phyloP scores from a whole-genome alignment of 2,888 invertebrate genomes.

The Microplitis manilae region DNA sequence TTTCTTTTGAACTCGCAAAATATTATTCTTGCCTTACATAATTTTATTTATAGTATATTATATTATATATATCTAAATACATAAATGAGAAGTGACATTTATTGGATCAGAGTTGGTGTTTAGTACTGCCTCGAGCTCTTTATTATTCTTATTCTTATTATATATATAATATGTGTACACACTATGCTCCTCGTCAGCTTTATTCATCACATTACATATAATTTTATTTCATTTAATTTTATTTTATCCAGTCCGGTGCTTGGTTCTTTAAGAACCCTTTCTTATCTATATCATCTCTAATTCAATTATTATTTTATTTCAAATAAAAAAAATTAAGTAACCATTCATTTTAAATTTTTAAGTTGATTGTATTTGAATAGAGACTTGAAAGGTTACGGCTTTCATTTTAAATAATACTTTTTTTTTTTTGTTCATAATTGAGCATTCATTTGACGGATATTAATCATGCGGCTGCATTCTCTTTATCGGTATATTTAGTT shows the following conservation, averaged over 20 bases:
- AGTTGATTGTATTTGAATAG: too few relatives aligned
- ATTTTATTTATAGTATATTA: background rate
- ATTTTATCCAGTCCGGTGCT: slow-evolving; percentile 16
- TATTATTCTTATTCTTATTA: background rate
- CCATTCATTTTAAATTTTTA: too few relatives aligned
- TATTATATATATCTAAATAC: slow-evolving; percentile 22
- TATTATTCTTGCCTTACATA: background rate
- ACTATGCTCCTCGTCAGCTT: slow-evolving; percentile 22
- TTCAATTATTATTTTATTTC: background rate
- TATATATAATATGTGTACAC: slow-evolving; percentile 21
- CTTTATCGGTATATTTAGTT: too few relatives aligned
- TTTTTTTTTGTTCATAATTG: too few relatives aligned
- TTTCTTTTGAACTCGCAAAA: background rate
- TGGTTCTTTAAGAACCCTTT: slow-evolving; percentile 13
- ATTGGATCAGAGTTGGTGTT: slow-evolving; percentile 31
- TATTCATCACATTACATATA: slow-evolving; percentile 32
- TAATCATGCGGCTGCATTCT: too few relatives aligned
- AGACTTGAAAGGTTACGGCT: too few relatives aligned
- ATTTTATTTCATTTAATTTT: background rate
- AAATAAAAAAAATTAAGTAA: slow-evolving; percentile 8
- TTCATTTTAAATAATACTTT: too few relatives aligned
- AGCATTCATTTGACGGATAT: too few relatives aligned
- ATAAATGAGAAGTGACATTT: slow-evolving; percentile 32
- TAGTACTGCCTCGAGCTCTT: slow-evolving; percentile 1
- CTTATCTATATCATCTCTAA: background rate